phyloP scores from a whole-genome alignment of 2,113 vertebrate species.

The Myrmecobius fasciatus region DNA sequence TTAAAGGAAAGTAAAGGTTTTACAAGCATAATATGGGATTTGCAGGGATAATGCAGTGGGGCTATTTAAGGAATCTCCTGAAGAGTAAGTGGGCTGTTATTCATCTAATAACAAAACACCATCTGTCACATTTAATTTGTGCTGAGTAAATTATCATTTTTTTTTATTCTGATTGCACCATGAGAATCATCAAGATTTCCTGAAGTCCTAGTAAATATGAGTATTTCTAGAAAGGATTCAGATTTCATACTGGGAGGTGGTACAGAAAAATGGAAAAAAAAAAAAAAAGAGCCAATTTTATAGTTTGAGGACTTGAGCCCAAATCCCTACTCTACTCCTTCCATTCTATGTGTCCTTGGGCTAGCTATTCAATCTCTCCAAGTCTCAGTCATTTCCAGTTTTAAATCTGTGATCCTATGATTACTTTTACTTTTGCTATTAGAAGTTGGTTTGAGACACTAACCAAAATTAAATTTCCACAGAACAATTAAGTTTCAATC shows the following conservation, averaged over 20 bases:
- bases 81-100: conserved; percentile 65
- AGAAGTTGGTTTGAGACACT: not conserved
- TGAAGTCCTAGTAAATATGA: conserved; percentile 35
- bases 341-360: not conserved
- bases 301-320: not conserved
- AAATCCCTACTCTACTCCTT: not conserved
- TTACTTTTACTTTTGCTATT: not conserved
- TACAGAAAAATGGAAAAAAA: not conserved
- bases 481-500: too few relatives aligned
- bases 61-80: conserved; percentile 60
- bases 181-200: conserved; percentile 64
- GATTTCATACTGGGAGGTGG: not conserved
- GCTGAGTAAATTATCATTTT: conserved; percentile 66
- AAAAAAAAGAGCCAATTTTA: not conserved
- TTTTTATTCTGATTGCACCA: conserved; percentile 56
- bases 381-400: not conserved
- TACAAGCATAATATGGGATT: conserved; percentile 65
- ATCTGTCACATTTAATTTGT: conserved; percentile 76
- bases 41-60: conserved; percentile 58
- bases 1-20: conserved; percentile 19
- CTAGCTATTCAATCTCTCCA: not conserved
- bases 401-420: not conserved
- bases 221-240: not conserved
- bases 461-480: not conserved
- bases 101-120: conserved; percentile 67